Percentiles rank a stretch among this genome's conserved stretches.
phyloP scores from a whole-genome alignment of 2,888 invertebrate species.

The Dicyrtomina minuta region DNA sequence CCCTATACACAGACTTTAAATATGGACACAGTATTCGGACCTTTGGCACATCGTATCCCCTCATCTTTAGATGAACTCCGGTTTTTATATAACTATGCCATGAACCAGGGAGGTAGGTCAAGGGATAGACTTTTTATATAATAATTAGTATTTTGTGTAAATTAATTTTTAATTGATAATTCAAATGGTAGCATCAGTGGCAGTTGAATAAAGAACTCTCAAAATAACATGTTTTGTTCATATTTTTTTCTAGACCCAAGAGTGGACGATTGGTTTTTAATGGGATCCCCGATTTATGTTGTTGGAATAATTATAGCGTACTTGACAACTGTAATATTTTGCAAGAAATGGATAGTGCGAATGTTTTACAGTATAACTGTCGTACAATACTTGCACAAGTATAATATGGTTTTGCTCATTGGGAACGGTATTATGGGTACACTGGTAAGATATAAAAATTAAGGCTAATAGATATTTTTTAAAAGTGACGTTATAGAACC shows the following conservation, averaged over 20 bases:
- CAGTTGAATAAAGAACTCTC: no score
- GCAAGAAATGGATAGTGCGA: slow-evolving; percentile 29
- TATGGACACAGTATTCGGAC: slow-evolving; percentile 34
- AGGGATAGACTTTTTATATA: no score
- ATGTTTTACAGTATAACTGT: slow-evolving; percentile 29
- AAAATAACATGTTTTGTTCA: no score
- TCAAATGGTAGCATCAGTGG: no score
- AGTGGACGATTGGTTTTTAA: slow-evolving; percentile 56
- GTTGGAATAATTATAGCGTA: slow-evolving; percentile 44
- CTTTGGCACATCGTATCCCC: slow-evolving; percentile 31
- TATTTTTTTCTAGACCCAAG: slow-evolving; percentile 53
- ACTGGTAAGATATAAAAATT: slow-evolving; percentile 38
- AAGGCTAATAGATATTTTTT: no score
- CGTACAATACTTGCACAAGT: slow-evolving; percentile 32
- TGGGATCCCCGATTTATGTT: slow-evolving; percentile 54
- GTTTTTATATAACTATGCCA: slow-evolving; percentile 15
- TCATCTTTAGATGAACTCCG: slow-evolving; percentile 17
- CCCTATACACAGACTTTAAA: not conserved
- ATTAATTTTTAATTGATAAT: no score
- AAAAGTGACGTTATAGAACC: not conserved
- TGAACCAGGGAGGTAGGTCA: slow-evolving; percentile 26
- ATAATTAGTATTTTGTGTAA: no score
- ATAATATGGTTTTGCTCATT: slow-evolving; percentile 47
- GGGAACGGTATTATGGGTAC: slow-evolving; percentile 47
- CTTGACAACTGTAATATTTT: slow-evolving; percentile 40